Evolutionary conservation across 2,888 invertebrate genomes (phyloP).

Genomic region (Nomada lathburiana): DNA sequence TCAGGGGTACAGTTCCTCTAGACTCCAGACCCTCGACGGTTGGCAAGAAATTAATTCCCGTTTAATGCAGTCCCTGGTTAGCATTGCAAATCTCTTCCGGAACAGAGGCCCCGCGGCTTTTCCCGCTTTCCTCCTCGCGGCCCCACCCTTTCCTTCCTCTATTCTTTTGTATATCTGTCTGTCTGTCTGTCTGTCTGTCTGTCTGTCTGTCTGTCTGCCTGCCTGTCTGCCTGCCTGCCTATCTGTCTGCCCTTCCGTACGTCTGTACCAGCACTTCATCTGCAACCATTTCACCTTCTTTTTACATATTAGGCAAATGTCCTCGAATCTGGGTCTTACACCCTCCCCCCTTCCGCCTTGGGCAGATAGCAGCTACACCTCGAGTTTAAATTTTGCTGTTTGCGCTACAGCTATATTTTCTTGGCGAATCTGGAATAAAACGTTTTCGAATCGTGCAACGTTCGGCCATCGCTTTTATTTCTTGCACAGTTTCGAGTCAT

Average conservation of each 20-base stretch:
- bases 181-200: slow-evolving; percentile 3
- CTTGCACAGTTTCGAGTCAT: background rate
- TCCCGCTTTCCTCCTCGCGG: slow-evolving; percentile 50
- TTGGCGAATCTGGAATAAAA: background rate
- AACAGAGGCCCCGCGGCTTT: slow-evolving; percentile 61
- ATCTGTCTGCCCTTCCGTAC: slow-evolving; percentile 6
- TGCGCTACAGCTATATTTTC: too few relatives aligned
- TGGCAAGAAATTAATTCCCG: slow-evolving; percentile 83
- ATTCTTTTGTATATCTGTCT: slow-evolving; percentile 26
- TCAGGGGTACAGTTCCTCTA: slow-evolving; percentile 75
- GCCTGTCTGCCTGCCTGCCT: slow-evolving; percentile 3
- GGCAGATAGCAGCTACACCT: background rate
- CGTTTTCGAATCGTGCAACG: background rate
- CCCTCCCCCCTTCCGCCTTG: background rate
- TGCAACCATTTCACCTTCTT: slow-evolving; percentile 66
- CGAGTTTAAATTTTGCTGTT: too few relatives aligned
- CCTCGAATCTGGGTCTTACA: slow-evolving; percentile 47
- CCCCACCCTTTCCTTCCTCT: slow-evolving; percentile 18
- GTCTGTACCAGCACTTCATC: slow-evolving; percentile 56
- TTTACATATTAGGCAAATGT: slow-evolving; percentile 73
- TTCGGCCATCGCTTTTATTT: too few relatives aligned
- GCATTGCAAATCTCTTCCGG: slow-evolving; percentile 81
- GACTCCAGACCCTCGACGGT: slow-evolving; percentile 68
- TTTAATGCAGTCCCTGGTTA: slow-evolving; percentile 83
- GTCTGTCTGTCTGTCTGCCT: slow-evolving; percentile 20